Base-by-base conservation (phyloP, 1,140 invertebrate genomes). In the Dinothrombium tinctorium region DNA sequence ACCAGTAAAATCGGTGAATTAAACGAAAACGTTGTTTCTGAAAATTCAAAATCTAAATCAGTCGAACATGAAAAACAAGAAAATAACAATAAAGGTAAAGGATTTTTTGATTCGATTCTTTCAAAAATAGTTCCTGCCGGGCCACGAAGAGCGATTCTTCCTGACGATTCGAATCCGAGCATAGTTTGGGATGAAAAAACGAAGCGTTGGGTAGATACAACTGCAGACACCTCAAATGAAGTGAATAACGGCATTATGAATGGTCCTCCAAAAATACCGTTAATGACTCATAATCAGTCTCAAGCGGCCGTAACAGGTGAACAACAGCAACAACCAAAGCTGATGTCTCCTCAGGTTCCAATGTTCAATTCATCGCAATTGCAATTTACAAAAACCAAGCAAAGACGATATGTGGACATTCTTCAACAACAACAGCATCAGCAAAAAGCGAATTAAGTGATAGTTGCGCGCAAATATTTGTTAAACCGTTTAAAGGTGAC, bases 191-290 rank as follows among this genome's bases (percentile, higher is more conserved):
- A 46, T 39, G 21, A 36, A 20, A 29, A 28, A 4, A 8, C 24
- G n/a, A 28, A 43, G 29, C 17, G 19, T 23, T 46, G 45, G 45
- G 21, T 46, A 14, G 25, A 24, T 20, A 37, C 36, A 12, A 20
- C 20, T 14, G 19, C 31, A 21, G 31, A 39, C 12, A 15, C 20
- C 23, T 17, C 15, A 8, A 22, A 14, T 31, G 26, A 14, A 11
- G 22, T 4, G 2, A 5, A 17, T 15, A 15, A 11, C 3, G 15
- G 15, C 12, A 17, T 31, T 20, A 4, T 2, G 12, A 22, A 15
- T 29, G 42, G 33, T 1, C 45, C 45, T 14, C 45, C 45, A 2
- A 45, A 37, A 22, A 45, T 45, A 17, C 42, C 42, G 14, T 26
- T 44, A 3, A 5, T n/a, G 8, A 35, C 8, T 35, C n/a, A 19